A percentile compares a stretch with the other conserved stretches of the same genome.
Conservation (phyloP, 2,888 invertebrate genomes). For the Isoperla grammatica region DNA sequence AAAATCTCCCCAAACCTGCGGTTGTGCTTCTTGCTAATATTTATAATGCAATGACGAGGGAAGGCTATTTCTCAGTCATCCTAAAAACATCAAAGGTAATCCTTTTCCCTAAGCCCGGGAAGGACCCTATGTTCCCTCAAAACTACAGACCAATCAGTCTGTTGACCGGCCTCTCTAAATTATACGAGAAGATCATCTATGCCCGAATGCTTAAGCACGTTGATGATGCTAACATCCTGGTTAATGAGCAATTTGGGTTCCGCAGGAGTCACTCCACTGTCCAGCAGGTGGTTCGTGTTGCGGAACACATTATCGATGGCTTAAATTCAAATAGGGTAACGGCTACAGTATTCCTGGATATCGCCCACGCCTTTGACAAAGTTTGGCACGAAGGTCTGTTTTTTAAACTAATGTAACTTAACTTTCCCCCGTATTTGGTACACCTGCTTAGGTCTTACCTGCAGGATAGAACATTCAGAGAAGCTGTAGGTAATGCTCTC, state of each 20-base stretch:
- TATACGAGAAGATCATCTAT: slow-evolving; percentile 33
- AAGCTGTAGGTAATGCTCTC: too few species aligned
- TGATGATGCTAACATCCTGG: slow-evolving; percentile 18
- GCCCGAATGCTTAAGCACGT: slow-evolving; percentile 28
- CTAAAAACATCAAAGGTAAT: slow-evolving; percentile 35
- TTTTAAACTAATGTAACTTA: too few species aligned
- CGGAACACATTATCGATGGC: neutral
- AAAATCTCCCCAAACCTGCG: slow-evolving; percentile 29
- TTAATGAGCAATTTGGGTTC: slow-evolving; percentile 18
- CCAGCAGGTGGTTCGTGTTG: neutral
- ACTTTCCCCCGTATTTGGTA: too few species aligned
- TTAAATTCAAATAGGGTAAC: slow-evolving; percentile 1
- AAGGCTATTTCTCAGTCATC: neutral
- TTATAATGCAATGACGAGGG: neutral
- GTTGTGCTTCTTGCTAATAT: slow-evolving; percentile 11
- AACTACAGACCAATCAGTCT: slow-evolving; percentile 35
- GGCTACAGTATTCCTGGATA: too few species aligned
- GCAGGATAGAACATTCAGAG: too few species aligned
- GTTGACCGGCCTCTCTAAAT: slow-evolving; percentile 32
- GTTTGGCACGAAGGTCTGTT: too few species aligned
- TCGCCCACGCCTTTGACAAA: too few species aligned
- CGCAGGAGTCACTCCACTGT: slow-evolving; percentile 1
- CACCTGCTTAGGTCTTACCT: too few species aligned
- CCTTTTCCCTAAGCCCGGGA: slow-evolving; percentile 35
- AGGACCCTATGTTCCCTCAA: slow-evolving; percentile 25